Percentiles rank a stretch among this genome's conserved stretches.
Conservation (phyloP, 2,888 invertebrate species). For the Gymnosoma rotundatum region DNA sequence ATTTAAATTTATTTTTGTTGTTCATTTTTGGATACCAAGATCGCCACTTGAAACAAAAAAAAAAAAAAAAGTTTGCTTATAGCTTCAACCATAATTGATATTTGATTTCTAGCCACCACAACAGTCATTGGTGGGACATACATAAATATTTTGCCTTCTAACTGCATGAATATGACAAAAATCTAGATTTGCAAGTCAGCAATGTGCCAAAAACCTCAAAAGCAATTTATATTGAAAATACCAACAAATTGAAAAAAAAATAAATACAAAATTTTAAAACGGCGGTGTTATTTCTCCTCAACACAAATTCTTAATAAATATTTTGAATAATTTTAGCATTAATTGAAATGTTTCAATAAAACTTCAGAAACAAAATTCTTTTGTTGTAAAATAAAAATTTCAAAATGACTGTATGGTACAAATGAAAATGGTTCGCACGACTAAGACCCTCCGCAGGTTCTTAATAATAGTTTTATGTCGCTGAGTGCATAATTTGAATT, state of each 20-base stretch:
- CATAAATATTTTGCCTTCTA: constrained; percentile 19
- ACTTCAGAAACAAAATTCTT: no score
- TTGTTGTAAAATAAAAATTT: no score
- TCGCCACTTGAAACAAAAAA: constrained; percentile 9
- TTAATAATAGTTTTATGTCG: no score
- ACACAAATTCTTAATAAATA: constrained; percentile 5
- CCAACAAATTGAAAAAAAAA: neutral
- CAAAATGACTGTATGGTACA: no score
- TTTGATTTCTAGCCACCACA: neutral
- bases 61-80: neutral
- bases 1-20: neutral
- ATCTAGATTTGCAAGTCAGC: constrained; percentile 62
- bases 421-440: no score
- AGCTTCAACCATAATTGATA: neutral
- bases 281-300: neutral
- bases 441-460: no score
- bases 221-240: constrained; percentile 5
- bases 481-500: no score
- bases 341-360: no score
- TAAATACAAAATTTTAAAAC: no score
- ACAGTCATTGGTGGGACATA: neutral
- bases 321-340: constrained; percentile 3
- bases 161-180: constrained; percentile 39
- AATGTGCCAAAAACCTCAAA: constrained; percentile 50
- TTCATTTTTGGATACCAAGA: constrained; percentile 3